These are phyloP conservation scores for Poeciliopsis retropinna DNA, from an alignment of 2,113 vertebrate species.

Conservation along the genomic window DNA sequence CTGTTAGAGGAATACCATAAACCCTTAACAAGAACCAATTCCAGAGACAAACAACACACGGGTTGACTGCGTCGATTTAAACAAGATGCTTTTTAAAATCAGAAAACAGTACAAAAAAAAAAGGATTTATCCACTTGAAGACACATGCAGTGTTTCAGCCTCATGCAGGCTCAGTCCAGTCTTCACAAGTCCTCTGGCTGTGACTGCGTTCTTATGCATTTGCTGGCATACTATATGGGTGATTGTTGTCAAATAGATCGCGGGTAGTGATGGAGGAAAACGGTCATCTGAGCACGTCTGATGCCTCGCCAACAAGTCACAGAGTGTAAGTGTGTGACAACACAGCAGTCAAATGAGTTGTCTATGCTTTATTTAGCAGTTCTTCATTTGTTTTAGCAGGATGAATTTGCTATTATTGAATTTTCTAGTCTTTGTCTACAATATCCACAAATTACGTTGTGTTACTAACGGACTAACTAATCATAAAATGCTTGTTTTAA, in stretches of 20 bases:
- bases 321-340: not conserved
- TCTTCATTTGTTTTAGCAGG: not conserved
- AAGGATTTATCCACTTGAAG: not conserved
- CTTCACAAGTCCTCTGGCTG: constrained; percentile 37
- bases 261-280: constrained; percentile 24
- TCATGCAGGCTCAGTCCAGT: constrained; percentile 19
- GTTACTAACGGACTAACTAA: too few species aligned
- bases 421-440: not conserved
- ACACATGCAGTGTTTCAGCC: constrained; percentile 18
- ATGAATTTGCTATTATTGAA: not conserved
- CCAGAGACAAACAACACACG: constrained; percentile 28
- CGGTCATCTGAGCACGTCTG: constrained; percentile 5
- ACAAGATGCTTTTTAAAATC: constrained; percentile 23
- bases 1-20: not conserved
- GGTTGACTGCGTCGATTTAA: constrained; percentile 37
- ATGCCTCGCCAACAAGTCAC: constrained; percentile 10
- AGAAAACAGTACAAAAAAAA: constrained; percentile 6
- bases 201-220: constrained; percentile 48
- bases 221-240: constrained; percentile 39
- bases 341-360: too few species aligned
- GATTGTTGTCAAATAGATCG: constrained; percentile 50
- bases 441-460: not conserved
- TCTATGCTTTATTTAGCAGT: not conserved
- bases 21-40: not conserved
- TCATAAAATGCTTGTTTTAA: too few species aligned